phyloP scores from a whole-genome alignment of 2,113 vertebrate species.

The Osmerus eperlanus region DNA sequence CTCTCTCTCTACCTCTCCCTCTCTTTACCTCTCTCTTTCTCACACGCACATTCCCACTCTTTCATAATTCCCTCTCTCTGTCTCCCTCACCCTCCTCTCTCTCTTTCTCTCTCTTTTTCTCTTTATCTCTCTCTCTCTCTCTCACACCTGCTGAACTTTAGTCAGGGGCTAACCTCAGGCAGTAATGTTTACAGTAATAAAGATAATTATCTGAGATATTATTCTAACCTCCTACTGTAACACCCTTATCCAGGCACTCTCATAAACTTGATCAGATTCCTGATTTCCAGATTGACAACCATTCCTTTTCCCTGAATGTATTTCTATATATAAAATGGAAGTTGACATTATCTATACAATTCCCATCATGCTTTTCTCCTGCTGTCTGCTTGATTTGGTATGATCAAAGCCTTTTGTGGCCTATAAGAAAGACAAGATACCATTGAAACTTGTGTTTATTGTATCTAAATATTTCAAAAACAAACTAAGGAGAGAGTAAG shows the following conservation, averaged over 20 bases:
- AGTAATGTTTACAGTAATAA: constrained; percentile 61
- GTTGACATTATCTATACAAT: constrained; percentile 14
- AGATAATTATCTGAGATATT: constrained; percentile 53
- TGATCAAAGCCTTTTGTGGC: constrained; percentile 21
- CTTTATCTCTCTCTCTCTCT: too few relatives aligned
- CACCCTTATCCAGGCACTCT: constrained; percentile 20
- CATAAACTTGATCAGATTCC: constrained; percentile 11
- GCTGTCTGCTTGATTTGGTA: constrained; percentile 28
- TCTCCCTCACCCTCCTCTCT: not conserved
- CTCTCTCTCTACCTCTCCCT: too few relatives aligned
- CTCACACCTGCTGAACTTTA: constrained; percentile 47
- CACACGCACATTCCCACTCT: too few relatives aligned
- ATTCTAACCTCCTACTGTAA: constrained; percentile 21
- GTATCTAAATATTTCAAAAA: constrained; percentile 3
- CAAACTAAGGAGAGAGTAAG: constrained; percentile 34
- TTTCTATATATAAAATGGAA: constrained; percentile 38
- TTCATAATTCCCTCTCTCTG: not conserved
- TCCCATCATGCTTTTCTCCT: constrained; percentile 22
- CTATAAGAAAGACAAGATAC: not conserved
- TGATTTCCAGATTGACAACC: constrained; percentile 33
- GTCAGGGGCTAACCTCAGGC: constrained; percentile 64
- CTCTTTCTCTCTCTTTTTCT: too few relatives aligned
- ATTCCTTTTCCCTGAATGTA: constrained; percentile 17
- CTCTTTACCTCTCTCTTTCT: too few relatives aligned
- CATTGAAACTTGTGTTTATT: constrained; percentile 19